These are phyloP conservation scores for Acanthosepion esculentum DNA, from an alignment of 2,888 invertebrate species.

Conservation along the genomic window DNA sequence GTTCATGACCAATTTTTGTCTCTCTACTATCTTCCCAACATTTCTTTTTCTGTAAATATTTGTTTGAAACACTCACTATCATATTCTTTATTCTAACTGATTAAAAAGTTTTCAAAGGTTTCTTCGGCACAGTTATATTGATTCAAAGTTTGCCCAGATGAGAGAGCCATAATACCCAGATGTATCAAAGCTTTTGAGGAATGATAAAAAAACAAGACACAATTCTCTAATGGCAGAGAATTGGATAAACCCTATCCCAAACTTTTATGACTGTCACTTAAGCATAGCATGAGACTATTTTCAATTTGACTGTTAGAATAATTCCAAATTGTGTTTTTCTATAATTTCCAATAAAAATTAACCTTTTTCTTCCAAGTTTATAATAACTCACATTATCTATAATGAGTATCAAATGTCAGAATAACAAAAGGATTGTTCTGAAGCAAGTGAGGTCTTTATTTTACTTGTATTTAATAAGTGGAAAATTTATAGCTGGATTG, in stretches of 20 bases:
- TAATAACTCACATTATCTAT: background rate
- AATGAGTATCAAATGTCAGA: background rate
- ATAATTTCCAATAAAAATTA: background rate
- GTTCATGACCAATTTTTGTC: too few species aligned
- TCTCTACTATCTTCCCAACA: too few species aligned
- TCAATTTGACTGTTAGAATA: background rate
- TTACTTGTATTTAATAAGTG: background rate
- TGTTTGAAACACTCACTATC: too few species aligned
- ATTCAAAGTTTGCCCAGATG: background rate
- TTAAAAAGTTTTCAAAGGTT: too few species aligned
- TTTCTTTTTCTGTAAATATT: too few species aligned
- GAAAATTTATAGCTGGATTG: background rate
- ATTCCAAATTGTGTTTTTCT: background rate
- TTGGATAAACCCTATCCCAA: too few species aligned
- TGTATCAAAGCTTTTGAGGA: background rate
- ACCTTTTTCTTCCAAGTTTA: background rate
- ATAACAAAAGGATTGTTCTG: background rate
- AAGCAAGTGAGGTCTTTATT: background rate
- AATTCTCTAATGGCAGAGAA: too few species aligned
- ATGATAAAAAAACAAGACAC: too few species aligned
- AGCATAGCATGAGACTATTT: background rate
- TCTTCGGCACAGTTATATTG: too few species aligned
- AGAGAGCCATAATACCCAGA: background rate
- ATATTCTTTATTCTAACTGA: too few species aligned
- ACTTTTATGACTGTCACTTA: too few species aligned